Percentiles rank a stretch among this genome's conserved stretches.
phyloP scores from a whole-genome alignment of 2,888 invertebrate genomes.

The Drosophila colorata region DNA sequence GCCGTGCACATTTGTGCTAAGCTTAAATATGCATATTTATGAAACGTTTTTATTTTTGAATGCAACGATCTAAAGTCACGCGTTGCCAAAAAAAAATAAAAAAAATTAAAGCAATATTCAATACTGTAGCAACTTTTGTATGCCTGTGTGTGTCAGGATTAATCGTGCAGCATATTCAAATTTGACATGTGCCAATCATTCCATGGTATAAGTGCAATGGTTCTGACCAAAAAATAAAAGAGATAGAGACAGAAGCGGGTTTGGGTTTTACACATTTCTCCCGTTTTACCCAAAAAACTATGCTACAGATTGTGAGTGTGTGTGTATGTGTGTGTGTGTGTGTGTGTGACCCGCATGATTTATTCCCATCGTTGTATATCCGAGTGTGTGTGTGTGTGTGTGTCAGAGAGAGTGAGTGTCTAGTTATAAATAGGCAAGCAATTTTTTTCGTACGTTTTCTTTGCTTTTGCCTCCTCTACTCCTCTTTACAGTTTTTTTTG shows the following conservation, averaged over 20 bases:
- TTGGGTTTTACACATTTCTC: conserved; percentile 7
- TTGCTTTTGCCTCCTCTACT: conserved; percentile 36
- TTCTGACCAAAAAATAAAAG: conserved; percentile 9
- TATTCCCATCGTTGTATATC: conserved; percentile 18
- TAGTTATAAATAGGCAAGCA: conserved; percentile 75
- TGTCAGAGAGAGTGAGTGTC: conserved; percentile 30
- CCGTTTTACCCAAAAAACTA: conserved; percentile 53
- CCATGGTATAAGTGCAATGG: conserved; percentile 51
- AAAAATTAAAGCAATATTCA: neutral
- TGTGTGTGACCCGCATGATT: conserved; percentile 39
- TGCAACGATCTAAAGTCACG: conserved; percentile 70
- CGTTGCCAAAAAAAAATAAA: conserved; percentile 21
- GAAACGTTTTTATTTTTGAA: conserved; percentile 13
- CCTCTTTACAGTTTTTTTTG: conserved; percentile 22
- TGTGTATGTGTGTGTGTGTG: conserved; percentile 20
- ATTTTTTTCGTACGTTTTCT: conserved; percentile 67
- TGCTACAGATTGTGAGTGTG: conserved; percentile 49
- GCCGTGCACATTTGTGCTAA: conserved; percentile 9
- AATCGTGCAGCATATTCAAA: conserved; percentile 58
- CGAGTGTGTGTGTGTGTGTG: conserved; percentile 14
- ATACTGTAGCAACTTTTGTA: conserved; percentile 8
- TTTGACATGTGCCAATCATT: conserved; percentile 74
- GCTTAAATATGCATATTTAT: conserved; percentile 35
- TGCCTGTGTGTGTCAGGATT: conserved; percentile 47
- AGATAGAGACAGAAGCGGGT: neutral